Evolutionary conservation across 2,888 invertebrate genomes (phyloP).

Genomic region (Oligia strigilis): DNA sequence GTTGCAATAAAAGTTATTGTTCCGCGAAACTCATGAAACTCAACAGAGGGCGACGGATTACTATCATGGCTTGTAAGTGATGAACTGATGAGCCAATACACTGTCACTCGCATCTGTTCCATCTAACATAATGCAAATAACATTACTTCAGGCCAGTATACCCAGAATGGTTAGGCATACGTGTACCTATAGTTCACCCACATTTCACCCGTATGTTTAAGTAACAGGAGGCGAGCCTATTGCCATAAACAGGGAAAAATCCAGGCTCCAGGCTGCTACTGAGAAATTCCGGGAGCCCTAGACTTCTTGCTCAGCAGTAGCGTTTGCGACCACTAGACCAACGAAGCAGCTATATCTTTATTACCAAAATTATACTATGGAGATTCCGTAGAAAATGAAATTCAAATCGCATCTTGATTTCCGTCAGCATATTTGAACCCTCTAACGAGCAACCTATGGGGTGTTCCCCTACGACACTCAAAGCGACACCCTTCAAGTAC

Average conservation of each 20-base stretch:
- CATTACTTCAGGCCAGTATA: not conserved
- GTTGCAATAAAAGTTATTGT: conserved; percentile 54
- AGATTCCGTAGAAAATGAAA: conserved; percentile 3
- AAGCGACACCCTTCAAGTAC: conserved; percentile 40
- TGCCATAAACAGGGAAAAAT: too few species aligned
- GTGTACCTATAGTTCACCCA: not conserved
- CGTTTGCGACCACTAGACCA: too few species aligned
- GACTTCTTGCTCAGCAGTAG: too few species aligned
- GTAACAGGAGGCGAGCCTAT: too few species aligned
- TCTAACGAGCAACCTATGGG: conserved; percentile 8
- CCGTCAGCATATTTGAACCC: conserved; percentile 8
- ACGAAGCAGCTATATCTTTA: not conserved
- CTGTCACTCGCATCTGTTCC: conserved; percentile 34
- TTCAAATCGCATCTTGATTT: conserved; percentile 13
- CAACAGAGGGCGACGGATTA: conserved; percentile 53
- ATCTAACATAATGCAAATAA: not conserved
- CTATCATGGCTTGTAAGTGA: conserved; percentile 27
- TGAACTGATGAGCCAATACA: conserved; percentile 39
- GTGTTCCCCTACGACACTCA: conserved; percentile 33
- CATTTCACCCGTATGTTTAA: not conserved
- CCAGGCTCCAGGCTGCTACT: too few species aligned
- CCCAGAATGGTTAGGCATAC: not conserved
- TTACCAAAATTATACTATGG: not conserved
- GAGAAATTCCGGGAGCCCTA: too few species aligned
- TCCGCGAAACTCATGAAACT: conserved; percentile 55